Evolutionary conservation across 2,888 invertebrate species (phyloP).

Genomic region (Limnephilus lunatus): DNA sequence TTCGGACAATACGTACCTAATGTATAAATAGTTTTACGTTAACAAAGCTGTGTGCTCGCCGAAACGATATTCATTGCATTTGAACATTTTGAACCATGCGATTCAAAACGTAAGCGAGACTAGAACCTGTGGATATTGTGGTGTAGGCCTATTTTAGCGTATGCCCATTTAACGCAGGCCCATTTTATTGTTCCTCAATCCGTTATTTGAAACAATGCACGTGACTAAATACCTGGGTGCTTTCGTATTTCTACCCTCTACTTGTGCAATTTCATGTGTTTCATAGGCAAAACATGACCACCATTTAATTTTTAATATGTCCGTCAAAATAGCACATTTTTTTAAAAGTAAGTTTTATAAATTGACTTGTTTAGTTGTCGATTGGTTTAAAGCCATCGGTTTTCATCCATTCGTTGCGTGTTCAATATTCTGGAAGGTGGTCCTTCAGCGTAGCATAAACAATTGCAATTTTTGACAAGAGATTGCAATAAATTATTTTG

Average conservation of each 20-base stretch:
- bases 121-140: background rate
- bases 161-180: background rate
- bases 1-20: constrained; percentile 52
- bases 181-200: constrained; percentile 2
- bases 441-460: no score
- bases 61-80: constrained; percentile 53
- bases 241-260: background rate
- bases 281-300: background rate
- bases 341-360: background rate
- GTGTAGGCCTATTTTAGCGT: background rate
- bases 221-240: constrained; percentile 13
- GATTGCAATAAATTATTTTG: no score
- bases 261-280: background rate
- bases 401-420: background rate
- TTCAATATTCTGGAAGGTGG: no score
- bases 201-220: constrained; percentile 39
- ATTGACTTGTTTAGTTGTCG: background rate
- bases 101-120: background rate
- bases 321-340: background rate
- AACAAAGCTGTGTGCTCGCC: constrained; percentile 34
- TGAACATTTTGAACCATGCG: constrained; percentile 2
- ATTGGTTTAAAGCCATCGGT: background rate
- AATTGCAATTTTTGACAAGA: no score
- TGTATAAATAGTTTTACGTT: constrained; percentile 51
- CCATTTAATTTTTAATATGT: background rate